Conservation (phyloP, 2,888 invertebrate species). For the Raillietiella orientalis region DNA sequence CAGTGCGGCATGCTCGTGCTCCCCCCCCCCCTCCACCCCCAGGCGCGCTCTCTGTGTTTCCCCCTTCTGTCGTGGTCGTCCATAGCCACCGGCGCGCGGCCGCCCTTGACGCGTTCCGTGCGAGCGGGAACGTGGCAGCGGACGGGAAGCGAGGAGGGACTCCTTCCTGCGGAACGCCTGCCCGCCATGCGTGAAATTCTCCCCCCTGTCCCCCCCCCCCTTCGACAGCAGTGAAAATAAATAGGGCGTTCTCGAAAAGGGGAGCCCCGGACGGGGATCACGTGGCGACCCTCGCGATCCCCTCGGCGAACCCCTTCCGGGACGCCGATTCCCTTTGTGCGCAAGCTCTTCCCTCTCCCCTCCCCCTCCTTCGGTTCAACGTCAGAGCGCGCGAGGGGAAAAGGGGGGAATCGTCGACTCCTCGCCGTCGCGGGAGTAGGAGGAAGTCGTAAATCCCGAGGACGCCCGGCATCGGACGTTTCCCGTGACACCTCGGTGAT, state of each 20-base stretch:
- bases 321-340: slow-evolving; percentile 5
- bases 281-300: slow-evolving; percentile 8
- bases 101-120: slow-evolving; percentile 3
- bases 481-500: too few species aligned
- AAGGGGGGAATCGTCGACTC: too few species aligned
- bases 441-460: too few species aligned
- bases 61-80: background rate
- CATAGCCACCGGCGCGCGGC: slow-evolving; percentile 2
- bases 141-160: slow-evolving; percentile 17
- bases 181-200: slow-evolving; percentile 12
- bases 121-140: slow-evolving; percentile 5
- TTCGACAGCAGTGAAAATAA: slow-evolving; percentile 12
- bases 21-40: slow-evolving; percentile 6
- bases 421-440: too few species aligned
- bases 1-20: slow-evolving; percentile 9
- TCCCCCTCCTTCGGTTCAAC: slow-evolving; percentile 4
- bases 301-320: slow-evolving; percentile 10
- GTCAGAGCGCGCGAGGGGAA: slow-evolving; percentile 2
- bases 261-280: too few species aligned
- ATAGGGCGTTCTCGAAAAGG: too few species aligned
- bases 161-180: slow-evolving; percentile 17
- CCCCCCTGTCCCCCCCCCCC: slow-evolving; percentile 15
- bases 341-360: slow-evolving; percentile 3
- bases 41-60: slow-evolving; percentile 6
- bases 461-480: too few species aligned